Evolutionary conservation across 2,888 invertebrate species (phyloP).

Genomic region (Mesorhabditis belari): DNA sequence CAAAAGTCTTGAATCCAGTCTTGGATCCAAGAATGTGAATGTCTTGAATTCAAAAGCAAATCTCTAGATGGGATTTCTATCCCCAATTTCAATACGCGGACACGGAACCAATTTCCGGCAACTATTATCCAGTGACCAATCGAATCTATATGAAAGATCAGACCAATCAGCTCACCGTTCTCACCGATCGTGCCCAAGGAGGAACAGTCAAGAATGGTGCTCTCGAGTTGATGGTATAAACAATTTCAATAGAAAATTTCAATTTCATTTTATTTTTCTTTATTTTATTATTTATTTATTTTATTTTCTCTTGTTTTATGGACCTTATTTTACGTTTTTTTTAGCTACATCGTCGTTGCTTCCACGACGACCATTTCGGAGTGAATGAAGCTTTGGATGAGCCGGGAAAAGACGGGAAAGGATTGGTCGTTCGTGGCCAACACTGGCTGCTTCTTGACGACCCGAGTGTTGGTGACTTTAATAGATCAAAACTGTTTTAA

Average conservation of each 20-base stretch:
- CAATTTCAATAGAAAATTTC: not conserved
- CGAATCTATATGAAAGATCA: conserved; percentile 30
- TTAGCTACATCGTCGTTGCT: conserved; percentile 73
- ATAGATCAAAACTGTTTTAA: too few species aligned
- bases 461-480: conserved; percentile 1
- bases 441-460: conserved; percentile 31
- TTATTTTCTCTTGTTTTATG: not conserved
- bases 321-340: conserved; percentile 14
- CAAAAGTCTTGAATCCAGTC: too few species aligned
- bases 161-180: conserved; percentile 52
- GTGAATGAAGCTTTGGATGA: conserved; percentile 86
- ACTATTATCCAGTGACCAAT: conserved; percentile 84
- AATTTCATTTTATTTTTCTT: not conserved
- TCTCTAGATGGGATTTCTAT: conserved; percentile 59
- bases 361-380: conserved; percentile 84
- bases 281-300: not conserved
- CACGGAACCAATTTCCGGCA: conserved; percentile 71
- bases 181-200: conserved; percentile 56
- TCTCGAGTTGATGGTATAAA: conserved; percentile 36
- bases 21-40: too few species aligned
- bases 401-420: conserved; percentile 57
- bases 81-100: conserved; percentile 69
- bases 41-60: too few species aligned
- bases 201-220: conserved; percentile 37
- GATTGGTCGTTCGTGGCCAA: conserved; percentile 51